Base-by-base conservation (phyloP, 1,140 invertebrate species). In the Drosophila murphyi region DNA sequence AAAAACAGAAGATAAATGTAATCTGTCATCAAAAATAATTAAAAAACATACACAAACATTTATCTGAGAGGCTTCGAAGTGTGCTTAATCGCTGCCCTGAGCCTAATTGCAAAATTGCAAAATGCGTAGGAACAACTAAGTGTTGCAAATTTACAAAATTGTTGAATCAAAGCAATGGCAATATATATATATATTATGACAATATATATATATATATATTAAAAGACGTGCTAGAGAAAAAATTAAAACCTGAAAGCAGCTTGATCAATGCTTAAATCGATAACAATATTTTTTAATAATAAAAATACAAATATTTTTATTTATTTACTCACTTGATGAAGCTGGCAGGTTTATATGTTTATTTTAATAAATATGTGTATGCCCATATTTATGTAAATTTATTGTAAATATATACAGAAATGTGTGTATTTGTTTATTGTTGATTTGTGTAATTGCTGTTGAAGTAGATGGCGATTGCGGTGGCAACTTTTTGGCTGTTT, bases 401-500 rank as follows among this genome's bases (percentile, higher is more conserved):
- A 55, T 37, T 55, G 52, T 37, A 7, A 28, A 55, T 12, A 43
- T n/a, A 51, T 12, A 12, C 8, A 31, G 10, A 31, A n/a, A 43
- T 6, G n/a, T 12, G 10, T 28, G 4, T 20, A 31, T 47, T 20
- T 47, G 32, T 5, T 10, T 29, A 39, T 39, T 32, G 12, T 4
- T 29, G 29, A 34, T 52, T 3, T 48, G 4, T 74, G 57, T 62
- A 69, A 64, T 29, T 62, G 45, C 50, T 62, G 45, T 51, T 34
- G 20, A 45, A 52, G 51, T 32, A 4, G 28, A 55, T 63, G 68
- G 63, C 76, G 63, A 55, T 68, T 59, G 68, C 75, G 67, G 73
- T 63, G 71, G 78, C 80, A 67, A 59, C 61, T 81, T 71, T 61
- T 59, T 68, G 63, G 63, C 69, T 75, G 10, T 8, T 31, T 48